These are phyloP conservation scores for Diorhabda sublineata DNA, from an alignment of 1,140 invertebrate genomes.

Conservation along the genomic window DNA sequence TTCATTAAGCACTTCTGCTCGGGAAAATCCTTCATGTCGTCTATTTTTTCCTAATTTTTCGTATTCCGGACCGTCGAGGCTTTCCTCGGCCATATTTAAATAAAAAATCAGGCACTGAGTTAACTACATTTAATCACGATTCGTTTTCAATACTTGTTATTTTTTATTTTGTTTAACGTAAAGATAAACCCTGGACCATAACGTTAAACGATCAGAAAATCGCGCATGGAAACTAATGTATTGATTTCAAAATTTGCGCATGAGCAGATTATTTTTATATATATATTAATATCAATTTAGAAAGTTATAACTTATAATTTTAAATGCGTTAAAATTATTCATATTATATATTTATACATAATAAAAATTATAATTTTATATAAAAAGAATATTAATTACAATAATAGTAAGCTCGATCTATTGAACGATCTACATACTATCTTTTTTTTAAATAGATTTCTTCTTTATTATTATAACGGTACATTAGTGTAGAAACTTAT, in stretches of 20 bases:
- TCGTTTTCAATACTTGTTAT: not conserved
- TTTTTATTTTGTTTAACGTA: not conserved
- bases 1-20: conserved; percentile 52
- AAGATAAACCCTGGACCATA: not conserved
- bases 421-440: too few relatives aligned
- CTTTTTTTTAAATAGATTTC: too few relatives aligned
- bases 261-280: too few relatives aligned
- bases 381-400: too few relatives aligned
- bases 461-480: too few relatives aligned
- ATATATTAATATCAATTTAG: too few relatives aligned
- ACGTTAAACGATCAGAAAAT: not conserved
- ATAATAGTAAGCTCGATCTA: too few relatives aligned
- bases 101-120: not conserved
- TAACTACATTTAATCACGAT: not conserved
- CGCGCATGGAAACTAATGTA: not conserved
- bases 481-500: too few relatives aligned
- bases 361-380: too few relatives aligned
- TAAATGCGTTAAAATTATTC: too few relatives aligned
- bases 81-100: conserved; percentile 30
- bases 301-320: too few relatives aligned
- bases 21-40: conserved; percentile 48
- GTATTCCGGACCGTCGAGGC: conserved; percentile 36
- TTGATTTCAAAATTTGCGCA: not conserved
- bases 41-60: conserved; percentile 53
- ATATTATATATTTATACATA: too few relatives aligned